Conservation (phyloP, 2,797 vertebrate genomes). For the Trachops cirrhosus region DNA sequence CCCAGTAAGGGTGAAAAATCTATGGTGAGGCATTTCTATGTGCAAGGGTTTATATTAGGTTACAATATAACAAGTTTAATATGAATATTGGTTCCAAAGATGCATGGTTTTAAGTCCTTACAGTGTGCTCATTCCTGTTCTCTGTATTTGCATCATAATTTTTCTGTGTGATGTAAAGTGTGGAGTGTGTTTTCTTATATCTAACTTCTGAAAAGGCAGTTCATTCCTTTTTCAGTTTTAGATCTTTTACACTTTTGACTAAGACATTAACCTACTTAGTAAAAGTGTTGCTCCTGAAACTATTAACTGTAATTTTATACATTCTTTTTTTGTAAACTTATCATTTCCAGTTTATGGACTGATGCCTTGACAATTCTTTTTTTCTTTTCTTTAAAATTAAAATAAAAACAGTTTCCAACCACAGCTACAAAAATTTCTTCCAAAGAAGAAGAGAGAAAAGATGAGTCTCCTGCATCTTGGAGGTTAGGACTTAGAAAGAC, state of each 20-base stretch:
- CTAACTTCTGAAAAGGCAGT: constrained; percentile 80
- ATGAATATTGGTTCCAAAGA: constrained; percentile 71
- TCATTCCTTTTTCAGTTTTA: constrained; percentile 64
- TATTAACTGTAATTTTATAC: constrained; percentile 55
- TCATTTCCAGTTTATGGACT: constrained; percentile 38
- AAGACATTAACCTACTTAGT: constrained; percentile 80
- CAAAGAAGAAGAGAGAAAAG: constrained; percentile 96
- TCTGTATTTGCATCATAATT: constrained; percentile 75
- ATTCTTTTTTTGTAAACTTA: constrained; percentile 24
- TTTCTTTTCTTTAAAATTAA: constrained; percentile 58
- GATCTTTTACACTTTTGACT: constrained; percentile 70
- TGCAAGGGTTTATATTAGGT: constrained; percentile 83
- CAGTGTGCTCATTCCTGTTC: constrained; percentile 62
- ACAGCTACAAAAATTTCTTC: constrained; percentile 89
- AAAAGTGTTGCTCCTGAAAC: constrained; percentile 63
- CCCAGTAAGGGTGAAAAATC: constrained; percentile 93
- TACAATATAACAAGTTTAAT: constrained; percentile 84
- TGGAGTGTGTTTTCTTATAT: constrained; percentile 76
- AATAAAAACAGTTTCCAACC: constrained; percentile 83
- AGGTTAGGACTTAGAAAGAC: constrained; percentile 96
- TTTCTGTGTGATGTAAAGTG: constrained; percentile 75
- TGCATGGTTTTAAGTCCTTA: constrained; percentile 83
- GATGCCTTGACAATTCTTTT: constrained; percentile 50
- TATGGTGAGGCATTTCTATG: constrained; percentile 96
- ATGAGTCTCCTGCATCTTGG: constrained; percentile 98